Evolutionary conservation across 2,113 vertebrate genomes (phyloP).

Genomic region (Sebastes schlegelii): DNA sequence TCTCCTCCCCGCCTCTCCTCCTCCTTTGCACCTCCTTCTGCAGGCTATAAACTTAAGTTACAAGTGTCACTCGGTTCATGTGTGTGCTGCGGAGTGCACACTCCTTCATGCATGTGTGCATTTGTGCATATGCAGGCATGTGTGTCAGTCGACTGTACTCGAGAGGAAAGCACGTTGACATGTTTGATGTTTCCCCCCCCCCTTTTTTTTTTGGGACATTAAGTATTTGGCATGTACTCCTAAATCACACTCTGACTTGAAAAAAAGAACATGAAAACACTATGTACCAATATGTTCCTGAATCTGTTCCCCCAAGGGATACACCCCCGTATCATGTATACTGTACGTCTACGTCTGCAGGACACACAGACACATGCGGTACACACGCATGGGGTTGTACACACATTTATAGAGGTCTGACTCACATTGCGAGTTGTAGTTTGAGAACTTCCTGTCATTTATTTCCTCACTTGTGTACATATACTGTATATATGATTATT

Average conservation of each 20-base stretch:
- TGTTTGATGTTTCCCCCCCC: slow-evolving; percentile 58
- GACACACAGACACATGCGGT: background rate
- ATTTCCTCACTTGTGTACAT: background rate
- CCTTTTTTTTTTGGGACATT: slow-evolving; percentile 6
- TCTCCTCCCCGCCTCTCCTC: slow-evolving; percentile 52
- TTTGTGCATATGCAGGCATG: slow-evolving; percentile 33
- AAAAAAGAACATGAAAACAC: slow-evolving; percentile 40
- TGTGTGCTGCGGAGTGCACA: slow-evolving; percentile 24
- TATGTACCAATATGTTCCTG: slow-evolving; percentile 24
- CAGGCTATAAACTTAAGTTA: slow-evolving; percentile 77
- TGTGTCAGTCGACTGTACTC: slow-evolving; percentile 31
- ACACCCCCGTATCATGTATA: background rate
- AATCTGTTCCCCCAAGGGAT: slow-evolving; percentile 17
- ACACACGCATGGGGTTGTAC: background rate
- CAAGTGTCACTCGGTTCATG: slow-evolving; percentile 74
- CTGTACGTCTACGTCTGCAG: background rate
- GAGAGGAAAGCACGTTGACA: slow-evolving; percentile 3
- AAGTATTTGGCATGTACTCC: slow-evolving; percentile 23
- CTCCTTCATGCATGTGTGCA: slow-evolving; percentile 14
- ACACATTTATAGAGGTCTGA: background rate
- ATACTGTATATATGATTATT: slow-evolving; percentile 1
- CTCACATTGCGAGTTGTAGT: background rate
- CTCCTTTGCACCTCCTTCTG: slow-evolving; percentile 70
- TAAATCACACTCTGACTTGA: slow-evolving; percentile 54
- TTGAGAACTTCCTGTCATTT: background rate